phyloP scores from a whole-genome alignment of 2,113 vertebrate species.

The Hemiscyllium ocellatum region DNA sequence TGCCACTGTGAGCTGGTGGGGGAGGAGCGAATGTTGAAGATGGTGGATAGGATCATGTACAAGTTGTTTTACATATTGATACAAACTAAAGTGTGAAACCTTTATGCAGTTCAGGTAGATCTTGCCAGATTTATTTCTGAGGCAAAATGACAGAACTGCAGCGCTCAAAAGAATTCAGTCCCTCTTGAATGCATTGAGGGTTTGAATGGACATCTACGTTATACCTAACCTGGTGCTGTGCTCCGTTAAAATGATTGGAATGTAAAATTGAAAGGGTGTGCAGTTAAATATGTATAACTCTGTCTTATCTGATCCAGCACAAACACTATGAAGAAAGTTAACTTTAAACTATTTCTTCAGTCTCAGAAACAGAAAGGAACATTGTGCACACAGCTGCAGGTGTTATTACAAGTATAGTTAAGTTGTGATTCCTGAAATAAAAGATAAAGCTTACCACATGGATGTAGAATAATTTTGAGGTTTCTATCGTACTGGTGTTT shows the following conservation, averaged over 20 bases:
- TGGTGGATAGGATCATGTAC: no score
- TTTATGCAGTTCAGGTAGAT: not conserved
- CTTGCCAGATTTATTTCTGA: not conserved
- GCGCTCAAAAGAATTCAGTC: not conserved
- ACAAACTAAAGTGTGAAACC: not conserved
- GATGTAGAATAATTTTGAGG: constrained; percentile 86
- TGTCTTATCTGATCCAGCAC: no score
- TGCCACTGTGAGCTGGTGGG: no score
- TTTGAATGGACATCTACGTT: not conserved
- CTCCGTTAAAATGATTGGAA: not conserved
- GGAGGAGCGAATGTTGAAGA: no score
- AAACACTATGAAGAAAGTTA: not conserved
- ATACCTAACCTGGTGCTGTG: not conserved
- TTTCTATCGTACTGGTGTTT: constrained; percentile 74
- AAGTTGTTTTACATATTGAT: not conserved
- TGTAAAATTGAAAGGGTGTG: not conserved
- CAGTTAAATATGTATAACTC: not conserved
- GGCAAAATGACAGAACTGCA: not conserved
- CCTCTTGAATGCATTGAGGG: not conserved
- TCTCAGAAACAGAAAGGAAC: not conserved
- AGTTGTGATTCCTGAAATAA: not conserved
- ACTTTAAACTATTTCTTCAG: not conserved
- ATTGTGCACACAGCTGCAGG: not conserved
- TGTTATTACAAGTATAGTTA: not conserved
- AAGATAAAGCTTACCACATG: constrained; percentile 70